A percentile compares a stretch with the other conserved stretches of the same genome.
Conservation (phyloP, 2,888 invertebrate species). For the Aphrophora alni region DNA sequence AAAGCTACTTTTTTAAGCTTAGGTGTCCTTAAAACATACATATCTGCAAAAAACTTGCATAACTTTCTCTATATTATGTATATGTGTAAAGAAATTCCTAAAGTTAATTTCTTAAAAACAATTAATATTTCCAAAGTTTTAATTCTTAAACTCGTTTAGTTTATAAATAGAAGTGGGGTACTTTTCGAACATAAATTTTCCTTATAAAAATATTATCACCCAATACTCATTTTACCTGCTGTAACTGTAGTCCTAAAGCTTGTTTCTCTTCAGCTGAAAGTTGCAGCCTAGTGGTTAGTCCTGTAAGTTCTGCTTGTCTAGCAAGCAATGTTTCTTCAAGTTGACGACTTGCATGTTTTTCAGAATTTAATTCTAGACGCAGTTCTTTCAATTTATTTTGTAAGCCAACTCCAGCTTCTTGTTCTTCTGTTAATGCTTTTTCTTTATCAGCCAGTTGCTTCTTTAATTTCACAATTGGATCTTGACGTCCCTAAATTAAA, state of each 20-base stretch:
- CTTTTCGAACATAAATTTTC: no score
- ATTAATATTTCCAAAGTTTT: no score
- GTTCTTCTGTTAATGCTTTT: conserved; percentile 74
- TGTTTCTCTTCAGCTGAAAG: conserved; percentile 68
- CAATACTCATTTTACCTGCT: conserved; percentile 62
- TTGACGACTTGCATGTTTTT: conserved; percentile 64
- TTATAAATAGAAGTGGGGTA: no score
- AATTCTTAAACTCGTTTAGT: no score
- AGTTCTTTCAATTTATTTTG: conserved; percentile 82
- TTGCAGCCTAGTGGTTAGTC: conserved; percentile 59
- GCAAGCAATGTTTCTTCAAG: conserved; percentile 60
- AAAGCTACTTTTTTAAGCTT: no score
- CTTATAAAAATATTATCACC: no score
- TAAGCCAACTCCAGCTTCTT: conserved; percentile 75
- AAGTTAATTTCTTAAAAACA: no score
- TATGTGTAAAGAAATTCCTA: no score
- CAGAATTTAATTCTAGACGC: conserved; percentile 71
- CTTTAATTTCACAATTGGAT: conserved; percentile 84
- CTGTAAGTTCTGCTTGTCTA: conserved; percentile 64
- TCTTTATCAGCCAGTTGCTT: conserved; percentile 90
- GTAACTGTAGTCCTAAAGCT: conserved; percentile 66
- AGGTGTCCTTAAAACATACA: no score
- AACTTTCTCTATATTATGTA: no score
- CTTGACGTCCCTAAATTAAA: conserved; percentile 70
- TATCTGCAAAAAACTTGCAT: no score